phyloP scores from a whole-genome alignment of 1,140 invertebrate genomes.

The Drosophila subpulchrella region DNA sequence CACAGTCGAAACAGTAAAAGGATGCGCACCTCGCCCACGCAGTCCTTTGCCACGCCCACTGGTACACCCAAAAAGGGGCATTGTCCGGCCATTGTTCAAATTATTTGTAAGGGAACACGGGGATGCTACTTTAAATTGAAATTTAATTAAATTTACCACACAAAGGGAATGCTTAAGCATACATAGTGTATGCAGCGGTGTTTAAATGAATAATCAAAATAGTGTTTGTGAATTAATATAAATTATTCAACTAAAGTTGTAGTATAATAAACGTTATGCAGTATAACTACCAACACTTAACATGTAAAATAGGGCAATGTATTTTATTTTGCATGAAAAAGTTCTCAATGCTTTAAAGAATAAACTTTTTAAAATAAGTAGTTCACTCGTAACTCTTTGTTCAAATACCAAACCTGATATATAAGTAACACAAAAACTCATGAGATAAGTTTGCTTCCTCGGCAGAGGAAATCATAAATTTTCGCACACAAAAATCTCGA shows the following conservation, averaged over 20 bases:
- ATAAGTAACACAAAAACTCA: constrained; percentile 24
- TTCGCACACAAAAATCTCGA: constrained; percentile 51
- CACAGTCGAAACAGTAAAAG: constrained; percentile 49
- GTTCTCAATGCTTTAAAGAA: background rate
- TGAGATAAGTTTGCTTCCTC: constrained; percentile 47
- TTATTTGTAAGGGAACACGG: constrained; percentile 27
- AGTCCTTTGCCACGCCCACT: background rate
- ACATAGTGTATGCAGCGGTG: background rate
- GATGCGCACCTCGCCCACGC: constrained; percentile 24
- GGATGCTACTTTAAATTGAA: constrained; percentile 38
- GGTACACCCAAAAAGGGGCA: background rate
- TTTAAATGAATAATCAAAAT: background rate
- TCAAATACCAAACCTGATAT: constrained; percentile 39
- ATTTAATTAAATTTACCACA: constrained; percentile 31
- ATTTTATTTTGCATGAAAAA: too few species aligned
- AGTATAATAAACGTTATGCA: too few species aligned
- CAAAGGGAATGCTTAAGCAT: constrained; percentile 5
- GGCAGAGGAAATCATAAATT: constrained; percentile 64
- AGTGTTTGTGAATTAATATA: background rate
- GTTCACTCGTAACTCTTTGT: constrained; percentile 27
- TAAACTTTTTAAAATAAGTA: constrained; percentile 1
- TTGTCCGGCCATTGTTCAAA: constrained; percentile 30
- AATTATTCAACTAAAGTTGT: background rate
- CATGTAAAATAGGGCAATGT: too few species aligned
- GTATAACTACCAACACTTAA: too few species aligned